phyloP scores from a whole-genome alignment of 1,140 invertebrate genomes.

The Chironomus striatipennis region DNA sequence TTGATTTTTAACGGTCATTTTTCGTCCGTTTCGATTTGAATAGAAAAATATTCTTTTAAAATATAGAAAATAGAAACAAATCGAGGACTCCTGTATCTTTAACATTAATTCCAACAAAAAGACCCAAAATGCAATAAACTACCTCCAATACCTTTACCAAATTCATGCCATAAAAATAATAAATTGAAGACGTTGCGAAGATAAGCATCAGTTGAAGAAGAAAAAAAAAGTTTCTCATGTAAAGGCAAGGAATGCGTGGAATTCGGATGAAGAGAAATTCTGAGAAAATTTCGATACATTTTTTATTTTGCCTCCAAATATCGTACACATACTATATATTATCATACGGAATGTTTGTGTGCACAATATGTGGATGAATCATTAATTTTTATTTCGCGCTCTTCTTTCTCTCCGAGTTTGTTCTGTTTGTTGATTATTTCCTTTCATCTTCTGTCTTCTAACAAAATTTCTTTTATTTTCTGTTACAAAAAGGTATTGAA shows the following conservation, averaged over 20 bases:
- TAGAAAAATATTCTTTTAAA: too few species aligned
- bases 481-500: too few species aligned
- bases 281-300: slow-evolving; percentile 13
- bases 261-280: neutral
- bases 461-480: neutral
- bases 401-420: neutral
- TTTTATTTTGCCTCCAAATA: neutral
- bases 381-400: neutral
- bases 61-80: too few species aligned
- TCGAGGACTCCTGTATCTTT: too few species aligned
- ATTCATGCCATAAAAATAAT: too few species aligned
- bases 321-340: neutral
- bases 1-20: too few species aligned
- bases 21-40: too few species aligned
- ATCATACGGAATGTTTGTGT: neutral
- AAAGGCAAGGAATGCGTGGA: neutral
- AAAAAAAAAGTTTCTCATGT: neutral
- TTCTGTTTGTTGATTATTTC: slow-evolving; percentile 8
- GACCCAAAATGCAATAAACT: too few species aligned
- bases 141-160: too few species aligned
- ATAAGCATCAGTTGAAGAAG: neutral
- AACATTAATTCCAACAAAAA: too few species aligned
- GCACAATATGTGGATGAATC: neutral
- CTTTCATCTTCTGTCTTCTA: neutral
- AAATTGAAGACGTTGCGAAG: neutral